Percentiles rank a stretch among this genome's conserved stretches.
These are phyloP conservation scores for Sipunculus nudus DNA, from an alignment of 2,888 invertebrate genomes.

Conservation along the genomic window DNA sequence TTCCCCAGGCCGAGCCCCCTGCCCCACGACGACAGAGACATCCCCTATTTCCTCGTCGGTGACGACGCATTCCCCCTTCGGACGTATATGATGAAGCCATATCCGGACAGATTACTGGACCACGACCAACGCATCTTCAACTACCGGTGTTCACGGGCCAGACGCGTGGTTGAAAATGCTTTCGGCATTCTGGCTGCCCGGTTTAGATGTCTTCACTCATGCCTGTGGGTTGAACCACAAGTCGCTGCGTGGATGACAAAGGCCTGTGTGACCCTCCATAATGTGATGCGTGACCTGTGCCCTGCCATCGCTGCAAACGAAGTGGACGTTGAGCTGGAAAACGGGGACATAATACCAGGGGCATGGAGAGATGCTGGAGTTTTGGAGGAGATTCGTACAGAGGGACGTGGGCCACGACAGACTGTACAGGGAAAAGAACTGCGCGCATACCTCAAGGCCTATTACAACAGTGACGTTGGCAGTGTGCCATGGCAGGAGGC, in stretches of 20 bases:
- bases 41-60: not conserved
- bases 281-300: constrained; percentile 2
- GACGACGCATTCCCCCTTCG: not conserved
- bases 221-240: not conserved
- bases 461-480: constrained; percentile 1
- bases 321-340: not conserved
- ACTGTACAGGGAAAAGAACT: constrained; percentile 4
- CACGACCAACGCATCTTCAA: no score
- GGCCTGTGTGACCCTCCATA: constrained; percentile 8
- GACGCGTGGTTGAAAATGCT: not conserved
- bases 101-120: no score
- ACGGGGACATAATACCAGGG: not conserved
- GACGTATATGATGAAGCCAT: no score
- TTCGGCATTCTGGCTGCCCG: not conserved
- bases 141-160: no score
- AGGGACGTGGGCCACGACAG: not conserved
- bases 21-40: no score
- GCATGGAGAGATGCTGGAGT: constrained; percentile 8
- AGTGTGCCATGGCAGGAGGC: constrained; percentile 15
- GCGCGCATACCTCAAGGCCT: not conserved
- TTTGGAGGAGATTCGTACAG: not conserved
- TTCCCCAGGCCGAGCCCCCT: no score
- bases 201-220: not conserved
- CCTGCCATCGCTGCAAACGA: not conserved
- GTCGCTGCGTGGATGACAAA: not conserved